Base-by-base conservation (phyloP, 2,888 invertebrate genomes). In the Tricholauxania praeusta region DNA sequence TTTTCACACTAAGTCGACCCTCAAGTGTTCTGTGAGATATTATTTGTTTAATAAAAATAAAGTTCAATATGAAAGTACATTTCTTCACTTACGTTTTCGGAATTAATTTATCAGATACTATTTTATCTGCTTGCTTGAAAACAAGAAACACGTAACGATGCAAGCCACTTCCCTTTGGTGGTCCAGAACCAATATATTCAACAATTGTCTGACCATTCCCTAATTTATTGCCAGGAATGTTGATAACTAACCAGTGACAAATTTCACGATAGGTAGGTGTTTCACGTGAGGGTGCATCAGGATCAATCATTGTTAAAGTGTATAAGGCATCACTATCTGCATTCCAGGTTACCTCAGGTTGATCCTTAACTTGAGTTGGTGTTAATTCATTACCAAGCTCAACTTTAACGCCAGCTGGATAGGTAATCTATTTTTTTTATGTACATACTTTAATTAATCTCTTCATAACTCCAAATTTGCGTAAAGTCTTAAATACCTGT, bases 221-320 rank as follows among this genome's bases (percentile, higher is more conserved):
- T 1, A 97, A 85, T 76, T 94, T 89, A 78, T 84, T 87, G 28
- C 94, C 96, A 48, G 93, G 94, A 80, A 98, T 93, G 85, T 97
- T 97, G 49, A 92, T 93, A 0, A 97, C 93, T 15, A 96, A 87
- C 97, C 97, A 97, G 87, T 97, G 97, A 81, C 94, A 93, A 92
- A 94, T 95, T 87, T 97, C 97, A 65, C 96, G 91, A 86, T 90
- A 92, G 77, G 89, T 93, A 0, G 96, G 96, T 15, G 93, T 91
- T 57, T 89, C 86, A 68, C 97, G 92, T 78, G 93, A 94, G 0
- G 97, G 97, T 51, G 96, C 96, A 89, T 97, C 97, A 17, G 85
- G 97, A 89, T 98, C 97, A 89, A 86, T 83, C 82, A 87, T 78
- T 15, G 83, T 76, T 17, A 87, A 74, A n/a, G 85, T 83, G 74